phyloP scores from a whole-genome alignment of 2,113 vertebrate species.

The Dipodomys merriami region DNA sequence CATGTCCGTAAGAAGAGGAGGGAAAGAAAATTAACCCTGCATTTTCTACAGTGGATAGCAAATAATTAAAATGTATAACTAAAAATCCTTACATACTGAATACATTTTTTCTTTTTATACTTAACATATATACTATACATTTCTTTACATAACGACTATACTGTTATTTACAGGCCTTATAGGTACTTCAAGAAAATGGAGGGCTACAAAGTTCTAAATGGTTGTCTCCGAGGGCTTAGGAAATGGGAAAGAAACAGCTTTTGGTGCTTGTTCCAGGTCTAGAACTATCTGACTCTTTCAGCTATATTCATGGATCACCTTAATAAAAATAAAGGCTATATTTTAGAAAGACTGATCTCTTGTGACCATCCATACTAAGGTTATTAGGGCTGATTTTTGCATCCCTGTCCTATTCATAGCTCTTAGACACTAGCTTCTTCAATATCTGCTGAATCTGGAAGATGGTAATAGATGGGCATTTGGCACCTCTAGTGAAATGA shows the following conservation, averaged over 20 bases:
- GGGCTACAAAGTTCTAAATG: background rate
- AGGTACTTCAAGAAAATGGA: background rate
- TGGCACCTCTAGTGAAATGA: background rate
- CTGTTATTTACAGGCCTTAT: no score
- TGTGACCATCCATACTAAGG: background rate
- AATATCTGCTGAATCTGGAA: slow-evolving; percentile 39
- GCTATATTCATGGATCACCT: background rate
- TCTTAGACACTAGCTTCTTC: background rate
- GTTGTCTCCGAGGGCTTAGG: background rate
- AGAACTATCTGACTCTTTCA: background rate
- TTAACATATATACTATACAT: no score
- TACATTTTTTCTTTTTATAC: no score
- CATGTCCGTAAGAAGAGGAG: background rate
- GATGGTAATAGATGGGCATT: background rate
- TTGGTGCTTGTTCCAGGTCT: background rate
- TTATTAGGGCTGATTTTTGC: background rate
- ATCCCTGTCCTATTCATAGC: rapidly evolving
- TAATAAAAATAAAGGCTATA: background rate
- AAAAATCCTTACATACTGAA: background rate
- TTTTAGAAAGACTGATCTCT: background rate
- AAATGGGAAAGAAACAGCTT: background rate
- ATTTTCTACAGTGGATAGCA: background rate
- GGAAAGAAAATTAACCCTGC: background rate
- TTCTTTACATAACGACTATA: no score
- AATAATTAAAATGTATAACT: background rate